A percentile compares a stretch with the other conserved stretches of the same genome.
These are phyloP conservation scores for Megalops cyprinoides DNA, from an alignment of 2,797 vertebrate species.

Conservation along the genomic window DNA sequence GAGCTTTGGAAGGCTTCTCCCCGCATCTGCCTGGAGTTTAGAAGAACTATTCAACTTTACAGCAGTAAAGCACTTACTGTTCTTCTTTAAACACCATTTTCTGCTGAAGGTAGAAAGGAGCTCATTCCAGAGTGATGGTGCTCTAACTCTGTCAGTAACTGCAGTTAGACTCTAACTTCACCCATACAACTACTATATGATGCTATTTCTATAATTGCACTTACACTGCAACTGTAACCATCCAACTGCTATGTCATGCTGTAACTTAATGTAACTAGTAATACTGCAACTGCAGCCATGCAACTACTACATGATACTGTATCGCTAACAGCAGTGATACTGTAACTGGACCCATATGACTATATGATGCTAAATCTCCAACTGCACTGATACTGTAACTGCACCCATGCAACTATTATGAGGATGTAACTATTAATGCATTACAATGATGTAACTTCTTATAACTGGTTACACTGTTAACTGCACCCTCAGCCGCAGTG, in stretches of 20 bases:
- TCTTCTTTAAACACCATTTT: neutral
- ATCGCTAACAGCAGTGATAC: neutral
- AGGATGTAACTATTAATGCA: too few species aligned
- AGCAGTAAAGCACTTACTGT: neutral
- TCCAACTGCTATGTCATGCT: too few species aligned
- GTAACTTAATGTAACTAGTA: too few species aligned
- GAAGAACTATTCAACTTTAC: neutral
- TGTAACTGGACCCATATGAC: neutral
- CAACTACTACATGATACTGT: neutral
- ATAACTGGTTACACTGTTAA: too few species aligned
- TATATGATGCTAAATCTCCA: neutral
- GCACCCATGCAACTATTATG: neutral
- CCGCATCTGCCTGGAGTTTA: neutral
- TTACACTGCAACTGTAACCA: neutral
- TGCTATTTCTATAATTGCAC: neutral
- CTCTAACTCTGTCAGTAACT: neutral
- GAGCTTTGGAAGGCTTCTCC: neutral
- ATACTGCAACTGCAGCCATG: neutral
- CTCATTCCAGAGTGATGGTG: neutral
- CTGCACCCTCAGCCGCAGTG: too few species aligned
- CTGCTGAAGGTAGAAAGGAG: neutral
- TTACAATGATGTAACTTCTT: too few species aligned
- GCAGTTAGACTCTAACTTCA: neutral
- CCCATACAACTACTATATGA: neutral
- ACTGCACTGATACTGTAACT: neutral